Conservation (phyloP, 2,888 invertebrate genomes). For the Lasius platythorax region DNA sequence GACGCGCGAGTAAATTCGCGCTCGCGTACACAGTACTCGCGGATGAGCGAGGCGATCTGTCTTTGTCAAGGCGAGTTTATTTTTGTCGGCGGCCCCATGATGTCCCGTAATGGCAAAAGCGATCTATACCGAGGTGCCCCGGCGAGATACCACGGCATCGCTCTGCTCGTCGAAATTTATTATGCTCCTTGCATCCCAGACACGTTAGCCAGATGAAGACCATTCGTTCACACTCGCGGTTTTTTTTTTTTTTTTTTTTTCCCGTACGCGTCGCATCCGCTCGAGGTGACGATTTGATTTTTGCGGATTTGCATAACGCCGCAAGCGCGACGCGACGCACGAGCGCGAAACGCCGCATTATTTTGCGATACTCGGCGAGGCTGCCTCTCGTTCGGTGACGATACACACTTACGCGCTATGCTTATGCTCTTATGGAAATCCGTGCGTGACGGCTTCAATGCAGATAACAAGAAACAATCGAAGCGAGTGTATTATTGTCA, state of each 20-base stretch:
- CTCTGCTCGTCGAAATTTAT: constrained; percentile 45
- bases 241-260: background rate
- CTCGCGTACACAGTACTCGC: constrained; percentile 18
- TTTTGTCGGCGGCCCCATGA: constrained; percentile 51
- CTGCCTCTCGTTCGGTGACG: background rate
- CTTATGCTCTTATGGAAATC: constrained; percentile 36
- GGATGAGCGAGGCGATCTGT: constrained; percentile 52
- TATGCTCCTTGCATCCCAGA: constrained; percentile 44
- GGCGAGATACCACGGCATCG: constrained; percentile 38
- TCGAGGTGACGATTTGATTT: constrained; percentile 46
- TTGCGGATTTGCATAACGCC: constrained; percentile 44
- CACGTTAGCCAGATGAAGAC: constrained; percentile 44
- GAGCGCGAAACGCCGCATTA: constrained; percentile 24
- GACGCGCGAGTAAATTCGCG: constrained; percentile 21
- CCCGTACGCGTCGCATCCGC: background rate
- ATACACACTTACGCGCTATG: background rate
- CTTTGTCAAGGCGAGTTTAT: constrained; percentile 52
- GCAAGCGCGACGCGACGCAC: background rate
- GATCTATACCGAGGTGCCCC: constrained; percentile 40
- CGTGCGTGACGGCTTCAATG: background rate
- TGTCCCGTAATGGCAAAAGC: constrained; percentile 56
- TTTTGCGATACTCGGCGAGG: background rate
- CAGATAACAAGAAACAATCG: constrained; percentile 44
- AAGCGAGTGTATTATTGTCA: constrained; percentile 11
- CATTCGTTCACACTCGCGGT: constrained; percentile 1